Evolutionary conservation across 2,113 vertebrate species (phyloP), one percentile per base, ranked within the genome.

Genomic region (Xiphorhynchus elegans): DNA sequence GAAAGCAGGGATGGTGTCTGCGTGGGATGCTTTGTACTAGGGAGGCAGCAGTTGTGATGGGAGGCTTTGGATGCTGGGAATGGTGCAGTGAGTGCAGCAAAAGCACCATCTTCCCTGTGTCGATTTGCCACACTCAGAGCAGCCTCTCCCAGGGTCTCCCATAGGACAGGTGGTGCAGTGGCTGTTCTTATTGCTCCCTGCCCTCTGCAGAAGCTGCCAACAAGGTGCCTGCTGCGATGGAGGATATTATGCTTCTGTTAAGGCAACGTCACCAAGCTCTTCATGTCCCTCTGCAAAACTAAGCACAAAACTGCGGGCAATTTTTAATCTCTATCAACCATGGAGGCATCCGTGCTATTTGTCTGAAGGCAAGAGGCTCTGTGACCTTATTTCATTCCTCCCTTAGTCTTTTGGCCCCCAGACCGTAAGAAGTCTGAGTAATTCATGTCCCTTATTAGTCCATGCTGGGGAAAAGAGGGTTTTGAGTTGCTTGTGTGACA

Each of bases 381-480:
- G 24, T 72, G 93, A 89, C 68, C 90, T 40, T 77, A 3, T 75
- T 86, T 70, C 60, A 63, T 44, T 55, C 16, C 18, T 70, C 11
- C 49, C 49, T n/a, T 44, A 40, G 59, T 67, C 42, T 62, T 89
- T 93, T 80, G 56, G 47, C 40, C 50, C 69, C 59, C 31, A 9
- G 86, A 55, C 68, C 74, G 29, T 23, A 33, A 84, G 85, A 77
- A 89, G 62, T 10, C 75, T 1, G 5, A 63, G 68, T 44, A 81
- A 97, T 90, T 94, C 87, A 23, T 58, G 39, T 77, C 73, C 49
- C 63, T 88, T 91, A 88, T 93, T 56, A 91, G 62, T 13, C 33
- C 68, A 55, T 58, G 84, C 66, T 1, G 1, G 26, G 66, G 44
- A 56, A 83, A 81, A 90, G 80, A 73, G 66, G 4, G 21, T 13